Base-by-base conservation (phyloP, 30 jellyfish, hydroid and myxozoan species). In the Cassiopea xamachana region DNA sequence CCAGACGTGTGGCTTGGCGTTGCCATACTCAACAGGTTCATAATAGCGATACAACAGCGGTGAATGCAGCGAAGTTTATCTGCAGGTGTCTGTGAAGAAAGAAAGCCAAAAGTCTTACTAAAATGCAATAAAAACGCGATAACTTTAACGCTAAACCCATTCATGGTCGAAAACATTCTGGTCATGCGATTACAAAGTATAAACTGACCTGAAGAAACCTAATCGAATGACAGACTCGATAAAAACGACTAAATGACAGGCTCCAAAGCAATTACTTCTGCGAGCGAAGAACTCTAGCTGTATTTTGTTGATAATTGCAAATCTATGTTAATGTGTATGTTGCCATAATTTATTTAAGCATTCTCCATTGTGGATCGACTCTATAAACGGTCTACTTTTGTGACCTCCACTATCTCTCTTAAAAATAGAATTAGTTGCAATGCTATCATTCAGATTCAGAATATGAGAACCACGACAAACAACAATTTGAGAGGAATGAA, bases 1-100 rank as follows among this genome's bases (percentile, higher is more conserved):
- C 99, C 99, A 14, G 99, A 97, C 55, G 99, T 76, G 46, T 87
- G 90, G 43, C 77, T 85, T n/a, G 97, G 98, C 60, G 98, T 79
- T 9, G 99, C 99, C 99, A 96, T 96, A 75, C 99, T 96, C 76
- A 96, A 90, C 72, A 96, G 89, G 88, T 96, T 96, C 99, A 96
- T 96, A 77, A 96, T 96, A 80, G 99, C 92, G 27, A 96, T 85
- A 81, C 99, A 96, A 72, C 99, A 96, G 18, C 99, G 97, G 77
- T 96, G 98, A 60, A 96, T 87, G 82, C 99, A 96, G 55, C 88
- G 82, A 78, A 96, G 93, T 87, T 96, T 96, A 60, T 96, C 99
- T 1, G 97, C 98, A 46, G 99, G 98, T 39, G 99, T 96, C 99
- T 96, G 79, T 72, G 59, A 87, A 45, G 39, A 27, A 27, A 27